Percentiles rank a stretch among this genome's conserved stretches.
Evolutionary conservation across 2,113 vertebrate species (phyloP).

Genomic region (Phrynosoma platyrhinos): DNA sequence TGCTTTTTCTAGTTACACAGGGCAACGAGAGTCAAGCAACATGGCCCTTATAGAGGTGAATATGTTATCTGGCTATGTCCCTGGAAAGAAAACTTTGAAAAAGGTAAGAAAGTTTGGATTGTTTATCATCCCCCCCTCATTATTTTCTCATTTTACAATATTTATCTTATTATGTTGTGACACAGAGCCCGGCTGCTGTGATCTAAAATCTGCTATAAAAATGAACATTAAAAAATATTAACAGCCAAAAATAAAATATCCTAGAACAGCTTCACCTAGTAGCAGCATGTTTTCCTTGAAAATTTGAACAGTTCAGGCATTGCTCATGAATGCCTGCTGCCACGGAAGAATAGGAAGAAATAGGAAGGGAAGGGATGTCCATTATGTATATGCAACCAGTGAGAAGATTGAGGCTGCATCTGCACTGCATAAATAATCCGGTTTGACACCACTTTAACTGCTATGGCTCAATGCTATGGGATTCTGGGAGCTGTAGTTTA

Average conservation of each 20-base stretch:
- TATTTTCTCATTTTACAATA: not conserved
- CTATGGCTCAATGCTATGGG: no score
- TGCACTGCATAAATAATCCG: no score
- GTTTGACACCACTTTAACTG: no score
- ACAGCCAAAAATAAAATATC: not conserved
- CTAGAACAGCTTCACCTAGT: not conserved
- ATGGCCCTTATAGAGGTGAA: conserved; percentile 82
- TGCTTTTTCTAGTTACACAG: conserved; percentile 65
- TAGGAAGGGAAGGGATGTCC: not conserved
- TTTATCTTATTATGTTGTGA: not conserved
- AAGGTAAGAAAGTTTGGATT: conserved; percentile 62
- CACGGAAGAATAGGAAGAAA: not conserved
- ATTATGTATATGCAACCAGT: not conserved
- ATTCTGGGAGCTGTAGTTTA: no score
- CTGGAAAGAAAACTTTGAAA: conserved; percentile 63
- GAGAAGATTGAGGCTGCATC: not conserved
- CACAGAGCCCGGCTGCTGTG: not conserved
- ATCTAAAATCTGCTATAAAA: not conserved
- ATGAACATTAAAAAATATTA: not conserved
- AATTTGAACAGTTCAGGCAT: not conserved
- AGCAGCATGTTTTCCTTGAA: not conserved
- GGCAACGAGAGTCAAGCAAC: conserved; percentile 76
- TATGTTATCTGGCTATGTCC: conserved; percentile 78
- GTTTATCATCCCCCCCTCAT: not conserved
- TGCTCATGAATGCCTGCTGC: not conserved